Base-by-base conservation (phyloP, 2,113 vertebrate species). In the Hippocampus abdominalis region DNA sequence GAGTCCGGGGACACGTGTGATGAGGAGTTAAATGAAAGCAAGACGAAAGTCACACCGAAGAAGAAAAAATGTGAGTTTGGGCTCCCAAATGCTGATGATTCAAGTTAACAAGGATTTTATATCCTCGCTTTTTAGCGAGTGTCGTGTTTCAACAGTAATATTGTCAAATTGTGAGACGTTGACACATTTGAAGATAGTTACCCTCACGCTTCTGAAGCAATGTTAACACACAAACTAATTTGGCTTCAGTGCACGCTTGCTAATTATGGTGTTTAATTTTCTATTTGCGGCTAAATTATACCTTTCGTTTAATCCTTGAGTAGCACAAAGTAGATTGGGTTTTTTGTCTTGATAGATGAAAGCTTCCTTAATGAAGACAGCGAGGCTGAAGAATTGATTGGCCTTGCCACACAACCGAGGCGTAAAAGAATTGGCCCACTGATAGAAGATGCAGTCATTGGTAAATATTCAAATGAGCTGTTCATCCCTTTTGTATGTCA, bases 381-480 rank as follows among this genome's bases (percentile, higher is more conserved):
- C 3, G 9, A 36, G 32, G 75, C 80, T 63, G 25, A 9, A 8
- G 69, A 74, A 12, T 66, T 3, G 2, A 61, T 53, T 21, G 56
- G 23, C 6, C 20, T 60, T 62, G 72, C 48, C 7, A 71, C 40
- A 73, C 66, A 54, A 16, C 59, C 56, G 16, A 83, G 54, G 48
- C 71, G 56, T 67, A 90, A 84, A 80, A 86, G 76, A 73, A 59
- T 76, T 51, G 68, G 51, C 2, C 78, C 73, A 0, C 72, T 80
- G 13, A 76, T 79, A 36, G 25, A 84, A 57, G 87, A 91, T 13
- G 7, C 51, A 0, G 64, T 80, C 21, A 81, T 68, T 67, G 89
- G 91, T 89, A 72, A 86, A 86, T 79, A 49, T 73, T 36, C 42
- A 29, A 4, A 40, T 36, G 12, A 1, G 0, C 21, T 36, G 5